Evolutionary conservation across 2,113 vertebrate species (phyloP).

Genomic region (Setophaga coronata): DNA sequence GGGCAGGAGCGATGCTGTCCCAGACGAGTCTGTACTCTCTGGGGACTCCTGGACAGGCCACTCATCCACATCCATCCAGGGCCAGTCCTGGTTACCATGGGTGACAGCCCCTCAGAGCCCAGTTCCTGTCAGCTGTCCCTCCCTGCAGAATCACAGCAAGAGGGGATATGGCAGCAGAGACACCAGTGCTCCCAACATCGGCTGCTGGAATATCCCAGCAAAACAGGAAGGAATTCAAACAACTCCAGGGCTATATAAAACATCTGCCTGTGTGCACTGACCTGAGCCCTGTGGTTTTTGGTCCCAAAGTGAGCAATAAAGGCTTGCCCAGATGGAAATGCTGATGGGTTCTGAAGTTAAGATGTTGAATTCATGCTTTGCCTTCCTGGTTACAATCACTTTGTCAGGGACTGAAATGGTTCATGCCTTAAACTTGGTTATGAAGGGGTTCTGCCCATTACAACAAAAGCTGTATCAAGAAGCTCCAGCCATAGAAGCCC

Average conservation of each 20-base stretch:
- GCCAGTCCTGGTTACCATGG: neutral
- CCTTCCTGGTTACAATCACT: accelerated
- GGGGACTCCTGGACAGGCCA: accelerated
- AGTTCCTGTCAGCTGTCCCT: neutral
- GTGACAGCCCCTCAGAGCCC: neutral
- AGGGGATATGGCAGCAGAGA: neutral
- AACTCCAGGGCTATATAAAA: neutral
- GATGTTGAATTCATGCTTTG: neutral
- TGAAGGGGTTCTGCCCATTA: neutral
- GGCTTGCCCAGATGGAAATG: neutral
- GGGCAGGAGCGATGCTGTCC: accelerated
- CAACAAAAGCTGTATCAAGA: neutral
- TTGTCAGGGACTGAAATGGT: neutral
- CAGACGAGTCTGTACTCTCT: accelerated
- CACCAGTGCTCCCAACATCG: accelerated
- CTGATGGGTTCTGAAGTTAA: neutral
- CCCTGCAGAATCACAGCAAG: neutral
- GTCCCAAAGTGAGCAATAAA: neutral
- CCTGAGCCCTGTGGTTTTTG: neutral
- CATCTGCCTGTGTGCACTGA: no score
- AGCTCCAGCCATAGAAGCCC: neutral
- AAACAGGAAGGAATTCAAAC: neutral
- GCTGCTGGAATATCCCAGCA: neutral
- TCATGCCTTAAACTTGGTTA: neutral
- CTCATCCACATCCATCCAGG: no score